Base-by-base conservation (phyloP, 2,888 invertebrate species). In the Plebejus melissa region DNA sequence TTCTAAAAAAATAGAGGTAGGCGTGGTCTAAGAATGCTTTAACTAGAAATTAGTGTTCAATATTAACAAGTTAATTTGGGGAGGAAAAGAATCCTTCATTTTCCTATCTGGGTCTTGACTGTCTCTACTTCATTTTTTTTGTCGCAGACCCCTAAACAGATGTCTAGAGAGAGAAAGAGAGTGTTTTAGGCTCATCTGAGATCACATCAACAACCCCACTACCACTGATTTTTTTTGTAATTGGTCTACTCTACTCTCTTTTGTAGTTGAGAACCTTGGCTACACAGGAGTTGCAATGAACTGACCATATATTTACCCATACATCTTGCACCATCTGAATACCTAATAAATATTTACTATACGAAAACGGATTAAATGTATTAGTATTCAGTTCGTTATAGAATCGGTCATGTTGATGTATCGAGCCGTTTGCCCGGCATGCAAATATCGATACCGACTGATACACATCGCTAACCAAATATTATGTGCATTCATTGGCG, bases 401-500 rank as follows among this genome's bases (percentile, higher is more conserved):
- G 81, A 82, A 80, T 81, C 82, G 75, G 69, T 72, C 54, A 54
- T 5, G 72, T n/a, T 50, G 22, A 69, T 76, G 74, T 76, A 76
- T 84, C 81, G 79, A 81, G 78, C 76, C 78, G 84, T 83, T 84
- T 87, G 88, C 87, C 84, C 87, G 86, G 82, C 85, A 91, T 90
- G 91, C 86, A 88, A 91, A 92, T 90, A 80, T 81, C 81, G 82
- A 83, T 65, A 65, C 58, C 79, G 82, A 80, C 83, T 77, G 78
- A 78, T 86, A 81, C 83, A 88, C 87, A 87, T 88, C 86, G 83
- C 86, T 86, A 88, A 88, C 87, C 89, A 90, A 90, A 90, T 90
- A 86, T 87, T 90, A 90, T 91, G 91, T 90, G 88, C 91, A 92
- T 92, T 87, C 88, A 90, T 91, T 90, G 88, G 86, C 84, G 54